Percentiles rank a stretch among this genome's conserved stretches.
phyloP scores from a whole-genome alignment of 2,888 invertebrate genomes.

The Philereme vetulata region DNA sequence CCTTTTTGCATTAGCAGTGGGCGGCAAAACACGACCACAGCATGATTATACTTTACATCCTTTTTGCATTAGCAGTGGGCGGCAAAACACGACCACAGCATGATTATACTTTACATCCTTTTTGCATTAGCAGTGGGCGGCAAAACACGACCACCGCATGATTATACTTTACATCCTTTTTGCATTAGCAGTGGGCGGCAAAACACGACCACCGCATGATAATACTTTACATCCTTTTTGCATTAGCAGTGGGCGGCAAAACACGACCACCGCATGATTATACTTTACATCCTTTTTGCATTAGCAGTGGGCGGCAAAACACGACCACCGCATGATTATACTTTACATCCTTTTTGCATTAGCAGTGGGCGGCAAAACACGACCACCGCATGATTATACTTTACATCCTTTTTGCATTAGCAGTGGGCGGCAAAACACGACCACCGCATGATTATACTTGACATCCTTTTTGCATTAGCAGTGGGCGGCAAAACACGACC shows the following conservation, averaged over 20 bases:
- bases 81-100: constrained; percentile 15
- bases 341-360: background rate
- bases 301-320: constrained; percentile 23
- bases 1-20: constrained; percentile 20
- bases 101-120: background rate
- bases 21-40: constrained; percentile 15
- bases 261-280: constrained; percentile 4
- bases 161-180: background rate
- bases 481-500: constrained; percentile 20
- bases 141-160: constrained; percentile 12
- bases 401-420: constrained; percentile 7
- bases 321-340: constrained; percentile 1
- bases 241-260: constrained; percentile 23
- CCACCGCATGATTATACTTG: background rate
- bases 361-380: constrained; percentile 22
- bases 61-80: constrained; percentile 21
- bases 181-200: constrained; percentile 22
- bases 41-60: background rate
- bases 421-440: constrained; percentile 20
- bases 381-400: background rate
- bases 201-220: constrained; percentile 9
- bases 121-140: constrained; percentile 22
- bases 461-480: constrained; percentile 10
- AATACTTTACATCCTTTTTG: background rate
- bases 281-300: background rate